phyloP scores from a whole-genome alignment of 2,797 vertebrate species.

The Rhinogobio ventralis region DNA sequence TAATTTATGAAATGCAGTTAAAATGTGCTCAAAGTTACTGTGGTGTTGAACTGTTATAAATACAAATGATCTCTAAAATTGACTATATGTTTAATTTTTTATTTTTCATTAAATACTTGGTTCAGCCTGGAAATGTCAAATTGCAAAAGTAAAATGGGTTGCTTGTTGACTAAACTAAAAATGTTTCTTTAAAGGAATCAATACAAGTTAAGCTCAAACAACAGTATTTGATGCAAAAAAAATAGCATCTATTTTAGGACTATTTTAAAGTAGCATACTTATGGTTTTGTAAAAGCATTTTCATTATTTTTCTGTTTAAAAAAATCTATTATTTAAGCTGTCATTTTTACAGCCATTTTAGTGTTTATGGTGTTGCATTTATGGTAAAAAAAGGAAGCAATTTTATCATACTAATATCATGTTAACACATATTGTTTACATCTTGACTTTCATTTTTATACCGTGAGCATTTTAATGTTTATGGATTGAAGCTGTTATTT shows the following conservation, averaged over 20 bases:
- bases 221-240: no score
- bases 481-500: not conserved
- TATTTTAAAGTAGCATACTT: not conserved
- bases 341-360: not conserved
- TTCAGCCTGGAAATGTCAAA: not conserved
- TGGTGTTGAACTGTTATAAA: constrained; percentile 1
- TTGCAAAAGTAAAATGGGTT: not conserved
- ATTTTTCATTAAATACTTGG: not conserved
- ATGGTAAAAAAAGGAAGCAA: not conserved
- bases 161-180: not conserved
- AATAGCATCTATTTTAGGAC: no score
- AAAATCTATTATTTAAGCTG: no score
- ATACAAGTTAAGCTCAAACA: no score
- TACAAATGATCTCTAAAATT: not conserved
- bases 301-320: not conserved
- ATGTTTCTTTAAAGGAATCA: not conserved
- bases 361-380: not conserved
- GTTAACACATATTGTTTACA: not conserved
- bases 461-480: not conserved
- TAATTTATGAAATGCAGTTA: constrained; percentile 31
- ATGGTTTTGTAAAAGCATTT: not conserved
- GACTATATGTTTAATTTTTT: not conserved
- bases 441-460: not conserved
- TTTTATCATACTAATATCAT: not conserved
- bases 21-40: constrained; percentile 34